phyloP scores from a whole-genome alignment of 2,797 vertebrate species.

The Notamacropus eugenii region DNA sequence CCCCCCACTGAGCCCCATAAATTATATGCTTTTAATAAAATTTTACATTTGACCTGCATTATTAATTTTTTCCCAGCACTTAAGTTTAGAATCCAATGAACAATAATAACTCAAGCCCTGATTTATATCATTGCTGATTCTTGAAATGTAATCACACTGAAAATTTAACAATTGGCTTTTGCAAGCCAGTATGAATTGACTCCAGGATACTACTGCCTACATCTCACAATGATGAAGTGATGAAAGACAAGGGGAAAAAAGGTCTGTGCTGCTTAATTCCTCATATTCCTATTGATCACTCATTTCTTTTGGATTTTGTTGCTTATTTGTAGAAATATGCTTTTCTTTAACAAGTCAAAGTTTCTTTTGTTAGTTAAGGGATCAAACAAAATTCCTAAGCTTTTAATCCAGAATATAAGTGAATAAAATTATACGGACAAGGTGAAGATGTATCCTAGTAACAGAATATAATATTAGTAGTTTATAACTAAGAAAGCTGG shows the following conservation, averaged over 20 bases:
- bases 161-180: no score
- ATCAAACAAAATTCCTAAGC: background rate
- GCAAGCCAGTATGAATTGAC: no score
- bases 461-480: no score
- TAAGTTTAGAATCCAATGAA: background rate
- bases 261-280: background rate
- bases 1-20: accelerated
- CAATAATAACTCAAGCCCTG: background rate
- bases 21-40: background rate
- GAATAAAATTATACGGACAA: no score
- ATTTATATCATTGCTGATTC: background rate
- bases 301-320: background rate
- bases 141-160: background rate
- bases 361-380: background rate
- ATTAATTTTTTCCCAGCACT: background rate
- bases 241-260: background rate
- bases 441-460: no score
- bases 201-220: background rate
- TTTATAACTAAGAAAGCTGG: no score
- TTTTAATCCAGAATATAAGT: no score
- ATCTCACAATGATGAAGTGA: background rate
- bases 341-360: background rate
- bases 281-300: background rate
- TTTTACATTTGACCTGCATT: background rate
- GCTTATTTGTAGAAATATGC: background rate